Evolutionary conservation across 2,888 invertebrate species (phyloP).

Genomic region (Agrochola lychnidis): DNA sequence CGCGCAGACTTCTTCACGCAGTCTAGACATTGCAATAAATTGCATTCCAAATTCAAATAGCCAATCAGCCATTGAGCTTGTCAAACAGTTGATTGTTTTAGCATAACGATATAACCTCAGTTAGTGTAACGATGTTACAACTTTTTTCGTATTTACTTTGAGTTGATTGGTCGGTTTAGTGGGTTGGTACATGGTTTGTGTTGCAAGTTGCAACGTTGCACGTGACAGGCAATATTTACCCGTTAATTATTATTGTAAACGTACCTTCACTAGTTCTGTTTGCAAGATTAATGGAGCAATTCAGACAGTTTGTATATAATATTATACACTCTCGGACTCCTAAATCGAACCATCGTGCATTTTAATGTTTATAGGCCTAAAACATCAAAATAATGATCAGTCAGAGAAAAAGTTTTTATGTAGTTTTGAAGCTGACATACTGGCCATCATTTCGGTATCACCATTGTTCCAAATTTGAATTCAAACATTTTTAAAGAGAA

Average conservation of each 20-base stretch:
- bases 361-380: no score
- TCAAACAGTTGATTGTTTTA: constrained; percentile 39
- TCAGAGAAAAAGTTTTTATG: background rate
- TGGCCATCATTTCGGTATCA: background rate
- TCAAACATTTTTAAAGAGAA: no score
- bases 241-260: constrained; percentile 32
- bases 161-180: constrained; percentile 46
- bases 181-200: constrained; percentile 43
- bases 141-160: constrained; percentile 23
- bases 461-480: background rate
- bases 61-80: background rate
- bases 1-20: no score
- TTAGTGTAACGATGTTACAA: constrained; percentile 23
- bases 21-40: background rate
- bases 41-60: constrained; percentile 38
- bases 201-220: constrained; percentile 45
- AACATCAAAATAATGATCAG: no score
- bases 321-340: no score
- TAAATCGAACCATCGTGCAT: no score
- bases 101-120: background rate
- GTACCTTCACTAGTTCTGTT: constrained; percentile 36
- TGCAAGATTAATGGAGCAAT: constrained; percentile 29
- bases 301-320: constrained; percentile 5
- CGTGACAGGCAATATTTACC: constrained; percentile 44
- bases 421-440: background rate